Evolutionary conservation across 2,113 vertebrate species (phyloP).

Genomic region (Athene noctua): DNA sequence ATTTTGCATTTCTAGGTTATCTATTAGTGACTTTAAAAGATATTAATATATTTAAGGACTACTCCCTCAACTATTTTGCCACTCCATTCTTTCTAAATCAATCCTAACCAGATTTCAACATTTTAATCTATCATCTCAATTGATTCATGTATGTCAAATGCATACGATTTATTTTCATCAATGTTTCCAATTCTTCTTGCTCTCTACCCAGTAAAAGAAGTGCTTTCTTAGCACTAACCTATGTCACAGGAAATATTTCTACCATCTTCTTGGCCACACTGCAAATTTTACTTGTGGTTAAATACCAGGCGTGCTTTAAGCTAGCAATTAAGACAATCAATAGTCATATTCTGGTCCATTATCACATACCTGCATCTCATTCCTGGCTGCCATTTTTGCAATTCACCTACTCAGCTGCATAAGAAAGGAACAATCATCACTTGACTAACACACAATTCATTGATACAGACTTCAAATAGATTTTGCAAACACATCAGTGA

Average conservation of each 20-base stretch:
- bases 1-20: neutral
- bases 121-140: neutral
- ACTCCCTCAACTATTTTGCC: neutral
- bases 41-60: neutral
- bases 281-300: neutral
- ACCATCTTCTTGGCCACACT: neutral
- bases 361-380: conserved; percentile 70
- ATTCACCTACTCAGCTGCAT: conserved; percentile 6
- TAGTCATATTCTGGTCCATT: neutral
- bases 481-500: neutral
- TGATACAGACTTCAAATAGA: neutral
- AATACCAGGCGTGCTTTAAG: neutral
- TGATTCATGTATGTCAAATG: neutral
- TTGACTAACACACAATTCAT: neutral
- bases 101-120: neutral
- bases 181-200: neutral
- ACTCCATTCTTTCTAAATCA: neutral
- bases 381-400: conserved; percentile 68
- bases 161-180: neutral
- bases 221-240: neutral
- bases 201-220: neutral
- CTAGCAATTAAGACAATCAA: neutral
- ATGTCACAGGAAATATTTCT: neutral
- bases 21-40: neutral
- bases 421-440: neutral